Conservation (phyloP, 2,113 vertebrate species). For the Bufo gargarizans region DNA sequence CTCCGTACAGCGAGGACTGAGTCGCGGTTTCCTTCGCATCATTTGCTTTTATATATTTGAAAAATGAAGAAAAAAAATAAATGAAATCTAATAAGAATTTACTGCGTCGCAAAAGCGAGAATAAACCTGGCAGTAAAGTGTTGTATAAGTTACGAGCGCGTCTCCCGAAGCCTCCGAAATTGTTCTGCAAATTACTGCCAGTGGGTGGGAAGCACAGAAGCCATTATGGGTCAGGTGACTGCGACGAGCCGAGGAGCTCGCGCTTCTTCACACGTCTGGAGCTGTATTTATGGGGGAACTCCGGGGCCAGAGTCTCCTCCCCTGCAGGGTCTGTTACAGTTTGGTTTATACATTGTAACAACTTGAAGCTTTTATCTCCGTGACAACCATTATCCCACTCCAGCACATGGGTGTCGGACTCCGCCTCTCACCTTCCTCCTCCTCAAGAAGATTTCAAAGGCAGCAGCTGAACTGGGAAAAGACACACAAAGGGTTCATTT, state of each 20-base stretch:
- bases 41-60: neutral
- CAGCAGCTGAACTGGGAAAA: too few relatives aligned
- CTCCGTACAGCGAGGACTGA: neutral
- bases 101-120: neutral
- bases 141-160: neutral
- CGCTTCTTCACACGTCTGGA: neutral
- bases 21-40: neutral
- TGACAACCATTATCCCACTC: too few relatives aligned
- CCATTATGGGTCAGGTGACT: neutral
- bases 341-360: too few relatives aligned
- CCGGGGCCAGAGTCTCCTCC: neutral
- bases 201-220: neutral
- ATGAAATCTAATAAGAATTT: slow-evolving; percentile 22
- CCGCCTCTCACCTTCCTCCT: too few relatives aligned
- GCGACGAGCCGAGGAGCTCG: neutral
- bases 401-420: too few relatives aligned
- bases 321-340: neutral
- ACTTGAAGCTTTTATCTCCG: neutral
- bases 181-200: neutral
- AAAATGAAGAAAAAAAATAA: neutral
- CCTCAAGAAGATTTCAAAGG: too few relatives aligned
- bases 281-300: neutral
- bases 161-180: neutral
- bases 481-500: too few relatives aligned
- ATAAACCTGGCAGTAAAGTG: slow-evolving; percentile 1